These are phyloP conservation scores for Troides helena DNA, from an alignment of 2,888 invertebrate genomes.

Conservation along the genomic window DNA sequence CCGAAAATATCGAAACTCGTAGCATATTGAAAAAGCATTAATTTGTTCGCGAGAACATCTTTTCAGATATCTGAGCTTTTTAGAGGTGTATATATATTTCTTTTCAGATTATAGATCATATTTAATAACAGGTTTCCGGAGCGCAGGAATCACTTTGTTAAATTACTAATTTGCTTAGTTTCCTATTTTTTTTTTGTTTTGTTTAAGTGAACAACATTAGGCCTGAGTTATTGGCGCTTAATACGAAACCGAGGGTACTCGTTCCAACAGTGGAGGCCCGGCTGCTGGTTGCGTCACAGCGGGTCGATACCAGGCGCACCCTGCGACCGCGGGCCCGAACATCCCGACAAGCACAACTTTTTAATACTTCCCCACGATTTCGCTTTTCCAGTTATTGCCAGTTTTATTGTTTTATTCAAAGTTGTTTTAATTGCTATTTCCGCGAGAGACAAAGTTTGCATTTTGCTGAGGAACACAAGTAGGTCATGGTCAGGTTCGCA, in stretches of 20 bases:
- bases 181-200: slow-evolving; percentile 17
- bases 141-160: not conserved
- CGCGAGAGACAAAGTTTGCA: not conserved
- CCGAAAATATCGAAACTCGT: too few species aligned
- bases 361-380: slow-evolving; percentile 48
- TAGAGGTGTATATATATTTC: too few species aligned
- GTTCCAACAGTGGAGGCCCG: slow-evolving; percentile 16
- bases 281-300: slow-evolving; percentile 57
- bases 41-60: too few species aligned
- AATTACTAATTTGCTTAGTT: slow-evolving; percentile 8
- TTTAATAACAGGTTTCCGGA: not conserved
- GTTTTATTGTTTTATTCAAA: slow-evolving; percentile 12
- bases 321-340: slow-evolving; percentile 46
- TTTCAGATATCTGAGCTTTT: too few species aligned
- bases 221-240: slow-evolving; percentile 17
- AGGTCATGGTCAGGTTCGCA: not conserved
- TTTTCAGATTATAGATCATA: too few species aligned
- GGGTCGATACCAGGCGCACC: slow-evolving; percentile 59
- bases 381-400: slow-evolving; percentile 40
- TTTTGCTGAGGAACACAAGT: not conserved
- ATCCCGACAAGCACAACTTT: slow-evolving; percentile 45
- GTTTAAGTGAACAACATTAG: slow-evolving; percentile 7
- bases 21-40: too few species aligned
- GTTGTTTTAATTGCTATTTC: slow-evolving; percentile 10
- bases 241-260: not conserved